phyloP scores from a whole-genome alignment of 2,888 invertebrate genomes.

The Agrochola lychnidis region DNA sequence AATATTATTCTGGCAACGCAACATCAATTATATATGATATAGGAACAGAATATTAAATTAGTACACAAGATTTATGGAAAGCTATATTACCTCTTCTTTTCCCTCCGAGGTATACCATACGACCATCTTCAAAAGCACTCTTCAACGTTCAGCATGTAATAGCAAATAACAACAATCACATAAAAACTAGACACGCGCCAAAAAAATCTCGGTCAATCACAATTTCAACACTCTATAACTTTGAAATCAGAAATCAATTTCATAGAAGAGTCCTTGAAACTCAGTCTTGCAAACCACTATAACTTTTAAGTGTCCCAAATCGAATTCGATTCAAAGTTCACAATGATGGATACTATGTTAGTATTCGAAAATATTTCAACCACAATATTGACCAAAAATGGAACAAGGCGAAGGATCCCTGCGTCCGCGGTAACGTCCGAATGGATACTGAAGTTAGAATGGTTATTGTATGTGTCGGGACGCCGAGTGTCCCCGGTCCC shows the following conservation, averaged over 20 bases:
- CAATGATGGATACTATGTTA: not conserved
- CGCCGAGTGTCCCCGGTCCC: constrained; percentile 50
- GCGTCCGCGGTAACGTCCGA: constrained; percentile 39
- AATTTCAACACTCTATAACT: constrained; percentile 30
- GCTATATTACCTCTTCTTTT: constrained; percentile 61
- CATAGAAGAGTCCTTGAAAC: constrained; percentile 37
- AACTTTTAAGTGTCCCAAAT: constrained; percentile 4
- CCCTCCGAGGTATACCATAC: constrained; percentile 65
- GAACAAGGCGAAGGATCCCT: not conserved
- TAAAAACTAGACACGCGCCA: constrained; percentile 25
- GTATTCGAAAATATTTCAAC: constrained; percentile 7
- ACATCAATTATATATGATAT: constrained; percentile 7
- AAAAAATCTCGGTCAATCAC: constrained; percentile 21
- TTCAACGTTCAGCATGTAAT: constrained; percentile 32
- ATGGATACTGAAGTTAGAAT: constrained; percentile 38
- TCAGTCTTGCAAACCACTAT: constrained; percentile 11
- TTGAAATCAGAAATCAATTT: constrained; percentile 52
- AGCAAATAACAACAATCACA: constrained; percentile 22
- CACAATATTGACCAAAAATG: not conserved
- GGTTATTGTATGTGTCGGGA: constrained; percentile 45
- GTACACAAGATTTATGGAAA: not conserved
- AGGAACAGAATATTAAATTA: not conserved
- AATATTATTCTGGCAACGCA: not conserved
- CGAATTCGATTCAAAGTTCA: constrained; percentile 14
- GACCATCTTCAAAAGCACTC: constrained; percentile 61